Evolutionary conservation across 2,888 invertebrate species (phyloP).

Genomic region (Epinotia brunnichana): DNA sequence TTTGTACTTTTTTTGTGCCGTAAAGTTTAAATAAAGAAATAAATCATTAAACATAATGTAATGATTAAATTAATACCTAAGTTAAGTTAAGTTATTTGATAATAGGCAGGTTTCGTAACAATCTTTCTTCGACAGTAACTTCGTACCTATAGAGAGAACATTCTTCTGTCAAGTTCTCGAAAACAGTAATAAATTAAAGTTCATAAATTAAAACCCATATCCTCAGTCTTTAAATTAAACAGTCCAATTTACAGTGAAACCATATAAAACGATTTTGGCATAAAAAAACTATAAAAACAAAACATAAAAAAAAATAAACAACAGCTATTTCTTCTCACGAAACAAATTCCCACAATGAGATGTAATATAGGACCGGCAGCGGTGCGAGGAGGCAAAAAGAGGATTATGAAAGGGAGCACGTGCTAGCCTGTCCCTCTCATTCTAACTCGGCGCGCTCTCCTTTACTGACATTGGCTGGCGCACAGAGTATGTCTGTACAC

Average conservation of each 20-base stretch:
- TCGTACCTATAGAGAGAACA: background rate
- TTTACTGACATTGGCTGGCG: slow-evolving; percentile 49
- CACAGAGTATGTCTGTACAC: slow-evolving; percentile 52
- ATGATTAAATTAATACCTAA: no score
- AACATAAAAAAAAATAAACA: slow-evolving; percentile 49
- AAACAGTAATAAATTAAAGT: background rate
- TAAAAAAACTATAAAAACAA: slow-evolving; percentile 46
- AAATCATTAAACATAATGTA: no score
- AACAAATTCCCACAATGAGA: slow-evolving; percentile 75
- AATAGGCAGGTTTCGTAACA: background rate
- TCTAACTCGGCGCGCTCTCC: slow-evolving; percentile 56
- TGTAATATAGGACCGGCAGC: slow-evolving; percentile 74
- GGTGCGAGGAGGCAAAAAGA: slow-evolving; percentile 73
- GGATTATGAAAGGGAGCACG: slow-evolving; percentile 79
- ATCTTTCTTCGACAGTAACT: background rate
- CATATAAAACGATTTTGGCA: slow-evolving; percentile 46
- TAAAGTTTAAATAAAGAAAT: no score
- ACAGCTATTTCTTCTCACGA: slow-evolving; percentile 62
- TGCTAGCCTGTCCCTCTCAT: slow-evolving; percentile 66
- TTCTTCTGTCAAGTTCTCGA: background rate
- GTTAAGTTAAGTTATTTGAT: no score
- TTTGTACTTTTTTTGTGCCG: no score
- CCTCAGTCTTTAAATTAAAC: background rate
- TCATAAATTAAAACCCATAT: background rate
- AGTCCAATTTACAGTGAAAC: slow-evolving; percentile 28